Base-by-base conservation (phyloP, 2,797 vertebrate species). In the Knipowitschia caucasica region DNA sequence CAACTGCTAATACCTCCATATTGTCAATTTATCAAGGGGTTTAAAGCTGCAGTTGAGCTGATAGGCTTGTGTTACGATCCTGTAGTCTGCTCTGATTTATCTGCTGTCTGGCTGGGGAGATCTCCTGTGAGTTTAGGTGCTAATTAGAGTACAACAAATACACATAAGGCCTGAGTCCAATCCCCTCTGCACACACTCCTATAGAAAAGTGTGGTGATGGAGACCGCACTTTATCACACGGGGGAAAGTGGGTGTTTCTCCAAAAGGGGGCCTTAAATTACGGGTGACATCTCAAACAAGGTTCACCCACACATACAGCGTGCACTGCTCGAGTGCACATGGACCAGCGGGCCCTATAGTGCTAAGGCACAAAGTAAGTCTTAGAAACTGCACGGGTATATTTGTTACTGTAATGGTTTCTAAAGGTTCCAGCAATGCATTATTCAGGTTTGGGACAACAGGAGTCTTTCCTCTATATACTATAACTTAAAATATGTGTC, bases 61-160 rank as follows among this genome's bases (percentile, higher is more conserved):
- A 85, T 77, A 69, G 77, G 61, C 66, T 82, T 73, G 58, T 72
- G 71, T 78, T 72, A 73, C 74, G 49, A 82, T 84, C 81, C 77
- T 74, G 82, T 76, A 80, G 79, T 76, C 71, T 14, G 23, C 31
- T 64, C 77, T 85, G 83, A 89, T 89, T 88, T 87, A 90, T 89
- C 73, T 82, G 78, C 83, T 87, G 85, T 83, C 83, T 81, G 65
- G 43, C 55, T 73, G 67, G 71, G 80, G 79, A 78, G 67, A 71
- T 87, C 84, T 85, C 82, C 69, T 74, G 82, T 88, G 86, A 86
- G 83, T 86, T 89, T 75, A 84, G 80, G 76, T 81, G 81, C 86
- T 89, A 89, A 90, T 89, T 89, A 89, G 81, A 74, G 63, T 63
- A 77, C 71, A 73, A 65, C 69, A 64, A 60, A 57, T 49, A 59